These are phyloP conservation scores for Euthynnus affinis DNA, from an alignment of 2,797 vertebrate species.

Conservation along the genomic window DNA sequence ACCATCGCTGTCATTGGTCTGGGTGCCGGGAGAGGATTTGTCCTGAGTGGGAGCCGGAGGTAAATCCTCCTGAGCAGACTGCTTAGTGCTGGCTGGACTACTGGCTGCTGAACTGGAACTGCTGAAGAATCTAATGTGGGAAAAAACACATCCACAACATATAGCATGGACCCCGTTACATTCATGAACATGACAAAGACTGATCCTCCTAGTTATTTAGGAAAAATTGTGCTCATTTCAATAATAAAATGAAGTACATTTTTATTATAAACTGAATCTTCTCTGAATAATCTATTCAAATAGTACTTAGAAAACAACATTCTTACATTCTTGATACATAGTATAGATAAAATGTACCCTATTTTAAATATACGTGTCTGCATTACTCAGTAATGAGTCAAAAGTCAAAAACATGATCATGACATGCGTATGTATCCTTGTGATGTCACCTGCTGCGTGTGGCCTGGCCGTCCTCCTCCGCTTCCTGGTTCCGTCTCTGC, in stretches of 20 bases:
- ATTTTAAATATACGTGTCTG: not conserved
- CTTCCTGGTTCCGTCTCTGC: slow-evolving; percentile 87
- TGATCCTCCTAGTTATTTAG: not conserved
- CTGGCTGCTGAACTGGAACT: slow-evolving; percentile 46
- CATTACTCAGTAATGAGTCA: not conserved
- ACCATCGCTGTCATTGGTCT: slow-evolving; percentile 26
- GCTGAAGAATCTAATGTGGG: slow-evolving; percentile 89
- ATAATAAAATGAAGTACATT: too few species aligned
- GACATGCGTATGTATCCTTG: not conserved
- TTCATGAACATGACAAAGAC: not conserved
- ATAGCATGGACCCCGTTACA: too few species aligned
- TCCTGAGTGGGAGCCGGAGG: slow-evolving; percentile 8
- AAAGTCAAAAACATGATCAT: not conserved
- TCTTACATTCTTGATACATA: too few species aligned
- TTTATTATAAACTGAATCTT: too few species aligned
- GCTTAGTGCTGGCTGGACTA: slow-evolving; percentile 34
- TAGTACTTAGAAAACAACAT: too few species aligned
- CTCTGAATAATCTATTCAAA: too few species aligned
- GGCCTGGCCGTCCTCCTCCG: slow-evolving; percentile 78
- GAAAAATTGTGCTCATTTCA: too few species aligned
- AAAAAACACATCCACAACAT: slow-evolving; percentile 13
- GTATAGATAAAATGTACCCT: too few species aligned
- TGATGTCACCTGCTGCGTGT: slow-evolving; percentile 91
- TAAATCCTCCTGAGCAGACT: slow-evolving; percentile 41
- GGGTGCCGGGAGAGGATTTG: not conserved